Percentiles rank a stretch among this genome's conserved stretches.
phyloP scores from a whole-genome alignment of 2,888 invertebrate species.

The Zaprionus obscuricornis region DNA sequence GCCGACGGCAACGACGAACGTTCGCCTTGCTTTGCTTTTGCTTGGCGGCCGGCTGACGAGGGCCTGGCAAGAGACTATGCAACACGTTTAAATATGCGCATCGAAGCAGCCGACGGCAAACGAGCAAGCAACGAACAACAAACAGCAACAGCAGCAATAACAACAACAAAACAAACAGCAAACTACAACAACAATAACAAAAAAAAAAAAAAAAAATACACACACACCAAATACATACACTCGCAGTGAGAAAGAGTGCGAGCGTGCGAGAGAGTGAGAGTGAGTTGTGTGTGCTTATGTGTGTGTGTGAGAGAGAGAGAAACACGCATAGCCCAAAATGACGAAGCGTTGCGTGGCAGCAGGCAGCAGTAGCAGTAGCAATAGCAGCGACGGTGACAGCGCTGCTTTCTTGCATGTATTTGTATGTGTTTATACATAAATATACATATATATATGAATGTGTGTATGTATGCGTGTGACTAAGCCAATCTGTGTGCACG shows the following conservation, averaged over 20 bases:
- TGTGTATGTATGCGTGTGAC: conserved; percentile 30
- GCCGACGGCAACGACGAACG: conserved; percentile 60
- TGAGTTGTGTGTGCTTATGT: conserved; percentile 12
- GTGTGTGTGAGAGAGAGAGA: conserved; percentile 11
- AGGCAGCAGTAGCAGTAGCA: conserved; percentile 37
- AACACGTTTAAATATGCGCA: conserved; percentile 80
- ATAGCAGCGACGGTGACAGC: conserved; percentile 33
- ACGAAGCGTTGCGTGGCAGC: conserved; percentile 54
- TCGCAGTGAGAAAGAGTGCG: too few relatives aligned
- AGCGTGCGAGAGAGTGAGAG: too few relatives aligned
- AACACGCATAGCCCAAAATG: conserved; percentile 60
- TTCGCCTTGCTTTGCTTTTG: conserved; percentile 65
- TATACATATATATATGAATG: not conserved
- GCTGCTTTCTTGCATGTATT: conserved; percentile 17
- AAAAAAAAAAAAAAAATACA: conserved; percentile 49
- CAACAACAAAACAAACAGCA: conserved; percentile 2
- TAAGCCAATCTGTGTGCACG: conserved; percentile 56
- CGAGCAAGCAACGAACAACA: conserved; percentile 63
- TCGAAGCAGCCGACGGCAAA: conserved; percentile 71
- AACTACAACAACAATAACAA: too few relatives aligned
- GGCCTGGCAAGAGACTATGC: conserved; percentile 81
- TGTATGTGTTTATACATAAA: not conserved
- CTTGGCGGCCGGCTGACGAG: conserved; percentile 62
- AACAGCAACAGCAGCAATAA: conserved; percentile 33
- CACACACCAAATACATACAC: conserved; percentile 13